These are phyloP conservation scores for Cuculus canorus DNA, from an alignment of 2,797 vertebrate genomes.

Conservation along the genomic window DNA sequence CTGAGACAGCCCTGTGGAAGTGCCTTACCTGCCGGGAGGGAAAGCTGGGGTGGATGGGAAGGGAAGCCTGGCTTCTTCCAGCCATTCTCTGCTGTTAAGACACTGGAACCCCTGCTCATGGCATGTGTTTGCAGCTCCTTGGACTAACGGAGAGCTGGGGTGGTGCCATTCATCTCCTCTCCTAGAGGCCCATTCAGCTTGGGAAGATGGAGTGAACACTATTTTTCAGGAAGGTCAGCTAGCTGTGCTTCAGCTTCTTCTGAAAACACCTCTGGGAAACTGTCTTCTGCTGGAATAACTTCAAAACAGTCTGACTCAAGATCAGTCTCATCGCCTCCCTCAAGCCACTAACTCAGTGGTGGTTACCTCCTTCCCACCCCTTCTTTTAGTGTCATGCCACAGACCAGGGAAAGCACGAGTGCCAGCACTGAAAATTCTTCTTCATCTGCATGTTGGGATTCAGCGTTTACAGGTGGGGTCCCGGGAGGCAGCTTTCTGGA, in stretches of 20 bases:
- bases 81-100: not conserved
- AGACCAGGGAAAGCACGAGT: not conserved
- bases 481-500: not conserved
- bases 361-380: not conserved
- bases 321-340: not conserved
- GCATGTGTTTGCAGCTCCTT: not conserved
- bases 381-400: rapidly evolving
- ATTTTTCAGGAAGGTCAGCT: not conserved
- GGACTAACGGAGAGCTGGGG: not conserved
- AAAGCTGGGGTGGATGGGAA: not conserved
- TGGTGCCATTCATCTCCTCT: not conserved
- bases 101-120: not conserved
- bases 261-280: not conserved
- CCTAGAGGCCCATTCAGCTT: not conserved
- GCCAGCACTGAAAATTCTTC: not conserved
- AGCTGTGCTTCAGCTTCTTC: not conserved
- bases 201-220: not conserved
- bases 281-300: not conserved
- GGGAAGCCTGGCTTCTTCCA: not conserved
- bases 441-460: not conserved
- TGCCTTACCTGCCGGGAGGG: rapidly evolving
- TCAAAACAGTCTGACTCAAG: not conserved
- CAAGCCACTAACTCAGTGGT: not conserved
- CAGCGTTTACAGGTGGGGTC: not conserved
- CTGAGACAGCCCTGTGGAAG: not conserved